Base-by-base conservation (phyloP, 2,797 vertebrate genomes). In the Anomalospiza imberbis region DNA sequence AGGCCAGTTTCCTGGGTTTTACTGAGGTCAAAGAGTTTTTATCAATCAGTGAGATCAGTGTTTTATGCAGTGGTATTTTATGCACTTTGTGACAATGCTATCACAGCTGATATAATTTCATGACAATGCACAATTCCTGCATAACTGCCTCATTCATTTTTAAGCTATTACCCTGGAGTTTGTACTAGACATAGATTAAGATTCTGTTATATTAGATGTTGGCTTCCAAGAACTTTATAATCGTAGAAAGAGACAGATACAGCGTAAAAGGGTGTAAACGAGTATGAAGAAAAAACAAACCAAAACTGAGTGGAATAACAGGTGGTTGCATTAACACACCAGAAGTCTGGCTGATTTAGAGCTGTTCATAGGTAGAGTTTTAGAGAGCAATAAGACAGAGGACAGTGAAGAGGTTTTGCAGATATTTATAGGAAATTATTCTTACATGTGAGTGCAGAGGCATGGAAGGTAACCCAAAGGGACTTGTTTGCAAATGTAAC, bases 271-370 rank as follows among this genome's bases (percentile, higher is more conserved):
- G 7, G 10, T 54, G 22, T 47, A 48, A 74, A 34, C 1, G 7
- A 89, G 22, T 60, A 61, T 40, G 57, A 87, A 82, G 79, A 68
- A 91, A 89, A 25, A 65, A 31, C 45, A 80, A 83, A 62, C 10
- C 26, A 70, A 70, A 90, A 63, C 17, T 60, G 74, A 72, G 32
- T 38, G 47, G 36, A 93, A 53, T 94, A 95, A 96, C 96, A 96
- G 91, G 96, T 95, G 94, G 89, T 93, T 94, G 88, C 44, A 83
- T 83, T 91, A 89, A 80, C 54, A 89, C n/a, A 86, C 18, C 66
- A 93, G 62, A 79, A 95, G 28, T 40, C 42, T 88, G 87, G 28
- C 70, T 88, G 82, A 75, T 85, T 86, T 79, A 18, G 25, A 78
- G 65, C 47, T 91, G 22, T 54, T 88, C 2, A 2, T 31, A 70